These are phyloP conservation scores for Gorsachius magnificus DNA, from an alignment of 2,797 vertebrate species.

Conservation along the genomic window DNA sequence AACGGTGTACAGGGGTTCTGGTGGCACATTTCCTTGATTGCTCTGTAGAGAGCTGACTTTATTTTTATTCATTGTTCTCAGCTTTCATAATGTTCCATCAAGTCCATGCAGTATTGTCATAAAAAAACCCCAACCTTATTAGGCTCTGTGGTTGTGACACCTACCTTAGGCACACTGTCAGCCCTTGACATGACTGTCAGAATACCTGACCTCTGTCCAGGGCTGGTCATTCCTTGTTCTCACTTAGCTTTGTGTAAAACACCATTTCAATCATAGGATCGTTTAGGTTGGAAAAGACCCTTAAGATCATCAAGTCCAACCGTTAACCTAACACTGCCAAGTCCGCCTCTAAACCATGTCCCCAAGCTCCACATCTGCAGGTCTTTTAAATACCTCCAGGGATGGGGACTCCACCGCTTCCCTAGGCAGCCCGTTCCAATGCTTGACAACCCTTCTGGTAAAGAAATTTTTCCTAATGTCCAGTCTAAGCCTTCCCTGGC, in stretches of 20 bases:
- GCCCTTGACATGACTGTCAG: not conserved
- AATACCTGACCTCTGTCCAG: not conserved
- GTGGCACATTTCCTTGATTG: not conserved
- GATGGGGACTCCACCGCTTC: not conserved
- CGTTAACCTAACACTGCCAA: not conserved
- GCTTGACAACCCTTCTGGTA: accelerated
- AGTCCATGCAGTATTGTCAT: not conserved
- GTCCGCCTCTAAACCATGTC: not conserved
- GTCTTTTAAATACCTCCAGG: not conserved
- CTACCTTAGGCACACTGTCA: not conserved
- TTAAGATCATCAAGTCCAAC: not conserved
- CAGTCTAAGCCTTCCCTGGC: not conserved
- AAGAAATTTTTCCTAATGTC: not conserved
- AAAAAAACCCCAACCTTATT: not conserved
- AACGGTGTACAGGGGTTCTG: not conserved
- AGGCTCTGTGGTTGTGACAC: not conserved
- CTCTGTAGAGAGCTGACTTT: not conserved
- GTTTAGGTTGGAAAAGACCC: not conserved
- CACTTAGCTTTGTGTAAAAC: not conserved
- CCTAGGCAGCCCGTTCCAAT: not conserved
- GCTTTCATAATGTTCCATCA: not conserved
- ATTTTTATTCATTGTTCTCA: not conserved
- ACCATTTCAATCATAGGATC: not conserved
- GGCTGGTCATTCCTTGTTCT: not conserved
- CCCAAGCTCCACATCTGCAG: not conserved